Evolutionary conservation across 2,888 invertebrate species (phyloP), one percentile per base, ranked within the genome.

Genomic region (Oligia latruncula): DNA sequence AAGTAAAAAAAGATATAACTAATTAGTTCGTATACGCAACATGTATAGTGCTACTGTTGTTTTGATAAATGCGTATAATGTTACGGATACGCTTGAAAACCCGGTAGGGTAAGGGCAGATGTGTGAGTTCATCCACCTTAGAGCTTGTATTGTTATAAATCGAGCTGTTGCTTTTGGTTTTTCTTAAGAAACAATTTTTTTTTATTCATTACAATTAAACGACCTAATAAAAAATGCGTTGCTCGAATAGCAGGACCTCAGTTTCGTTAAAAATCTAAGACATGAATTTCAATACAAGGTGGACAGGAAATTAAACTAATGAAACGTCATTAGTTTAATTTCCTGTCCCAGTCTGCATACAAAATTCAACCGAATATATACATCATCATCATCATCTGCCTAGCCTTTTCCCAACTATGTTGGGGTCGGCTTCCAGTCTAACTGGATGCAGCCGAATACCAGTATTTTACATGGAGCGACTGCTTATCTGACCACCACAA

Each of bases 41-140:
- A 58, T 55, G 40, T 62, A 35, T 0, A 29, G 49, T 60, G 62
- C 55, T 82, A 71, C 71, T 40, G 62, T 58, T 77, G 67, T 82
- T 82, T 82, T 82, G 77, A 82, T 82, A 68, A 72, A 77, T 82
- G 67, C 55, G 49, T 82, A 8, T 64, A 77, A 72, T 82, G 29
- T 82, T 20, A 67, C 29, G 77, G 81, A 68, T 82, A 77, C 81
- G 81, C 77, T 77, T 82, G 82, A n/a, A 72, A 77, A 55, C 62
- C 29, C 62, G 29, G 15, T 4, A 68, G 71, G 77, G 77, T 81
- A 62, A 66, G 71, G 40, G 67, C 77, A 68, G 62, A 40, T 79
- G 67, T 35, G 11, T 5, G 20, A 46, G 81, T 82, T 81, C 77
- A 82, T 43, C 46, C 13, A 82, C 82, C 77, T 68, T 29, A 6